A percentile compares a stretch with the other conserved stretches of the same genome.
Conservation (phyloP, 2,888 invertebrate genomes). For the Lysandra coridon region DNA sequence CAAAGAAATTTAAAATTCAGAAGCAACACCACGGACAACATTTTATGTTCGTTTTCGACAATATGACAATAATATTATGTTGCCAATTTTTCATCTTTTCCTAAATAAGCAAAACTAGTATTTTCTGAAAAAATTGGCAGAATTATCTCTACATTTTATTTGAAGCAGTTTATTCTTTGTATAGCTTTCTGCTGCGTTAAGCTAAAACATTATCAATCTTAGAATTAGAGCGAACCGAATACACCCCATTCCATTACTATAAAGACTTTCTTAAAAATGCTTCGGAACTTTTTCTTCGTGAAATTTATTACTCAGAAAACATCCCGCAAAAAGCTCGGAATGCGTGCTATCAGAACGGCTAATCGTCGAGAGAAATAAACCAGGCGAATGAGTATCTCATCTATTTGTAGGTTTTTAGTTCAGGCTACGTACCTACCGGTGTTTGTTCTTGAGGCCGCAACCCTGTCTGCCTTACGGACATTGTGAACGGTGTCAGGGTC, state of each 20-base stretch:
- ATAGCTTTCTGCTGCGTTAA: neutral
- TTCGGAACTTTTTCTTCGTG: neutral
- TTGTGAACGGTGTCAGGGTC: slow-evolving; percentile 77
- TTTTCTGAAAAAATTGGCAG: neutral
- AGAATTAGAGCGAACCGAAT: slow-evolving; percentile 7
- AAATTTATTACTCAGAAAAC: slow-evolving; percentile 10
- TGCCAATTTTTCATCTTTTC: neutral
- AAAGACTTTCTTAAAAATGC: slow-evolving; percentile 22
- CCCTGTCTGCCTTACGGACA: slow-evolving; percentile 58
- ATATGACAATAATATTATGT: neutral
- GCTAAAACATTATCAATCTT: slow-evolving; percentile 20
- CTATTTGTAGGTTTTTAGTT: slow-evolving; percentile 1
- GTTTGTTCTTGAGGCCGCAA: slow-evolving; percentile 68
- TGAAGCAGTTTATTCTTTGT: neutral
- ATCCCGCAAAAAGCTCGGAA: neutral
- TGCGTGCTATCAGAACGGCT: slow-evolving; percentile 7
- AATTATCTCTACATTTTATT: neutral
- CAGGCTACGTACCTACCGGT: slow-evolving; percentile 43
- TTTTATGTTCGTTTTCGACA: neutral
- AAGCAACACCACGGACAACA: neutral
- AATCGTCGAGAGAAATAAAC: slow-evolving; percentile 23
- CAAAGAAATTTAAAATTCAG: neutral
- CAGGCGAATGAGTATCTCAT: slow-evolving; percentile 9
- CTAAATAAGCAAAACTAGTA: neutral
- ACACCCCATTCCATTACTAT: slow-evolving; percentile 20